Evolutionary conservation across 2,797 vertebrate species (phyloP).

Genomic region (Halcyon badia): DNA sequence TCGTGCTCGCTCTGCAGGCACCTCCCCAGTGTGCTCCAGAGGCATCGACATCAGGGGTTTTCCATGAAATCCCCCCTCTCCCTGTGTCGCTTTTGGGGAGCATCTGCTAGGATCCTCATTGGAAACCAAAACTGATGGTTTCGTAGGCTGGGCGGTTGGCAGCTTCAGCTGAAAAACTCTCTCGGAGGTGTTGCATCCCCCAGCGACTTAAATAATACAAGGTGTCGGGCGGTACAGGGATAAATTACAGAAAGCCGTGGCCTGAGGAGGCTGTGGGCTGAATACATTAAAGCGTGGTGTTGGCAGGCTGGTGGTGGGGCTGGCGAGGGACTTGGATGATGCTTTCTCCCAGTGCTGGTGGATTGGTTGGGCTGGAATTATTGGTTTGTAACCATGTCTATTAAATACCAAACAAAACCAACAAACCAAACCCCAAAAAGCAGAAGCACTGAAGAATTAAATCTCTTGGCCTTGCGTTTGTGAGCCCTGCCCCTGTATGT

Average conservation of each 20-base stretch:
- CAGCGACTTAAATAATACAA: background rate
- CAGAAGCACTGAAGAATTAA: background rate
- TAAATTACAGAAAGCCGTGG: background rate
- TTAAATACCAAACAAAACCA: background rate
- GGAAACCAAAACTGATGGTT: background rate
- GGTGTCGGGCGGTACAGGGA: background rate
- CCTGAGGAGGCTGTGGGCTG: background rate
- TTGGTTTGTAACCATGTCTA: background rate
- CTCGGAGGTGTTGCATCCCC: fast-evolving
- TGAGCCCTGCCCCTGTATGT: background rate
- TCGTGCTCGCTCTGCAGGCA: background rate
- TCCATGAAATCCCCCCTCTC: background rate
- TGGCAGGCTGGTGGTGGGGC: background rate
- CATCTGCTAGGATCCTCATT: background rate
- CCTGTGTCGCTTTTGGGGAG: fast-evolving
- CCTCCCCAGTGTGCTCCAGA: background rate
- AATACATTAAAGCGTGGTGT: background rate
- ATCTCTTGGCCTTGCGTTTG: background rate
- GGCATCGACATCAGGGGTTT: fast-evolving
- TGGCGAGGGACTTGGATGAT: background rate
- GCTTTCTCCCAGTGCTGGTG: background rate
- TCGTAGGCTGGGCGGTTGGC: fast-evolving
- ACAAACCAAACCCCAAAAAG: background rate
- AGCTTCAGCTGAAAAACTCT: background rate
- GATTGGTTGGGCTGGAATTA: background rate